Conservation (phyloP, 1,140 invertebrate genomes). For the Cotesia typhae region DNA sequence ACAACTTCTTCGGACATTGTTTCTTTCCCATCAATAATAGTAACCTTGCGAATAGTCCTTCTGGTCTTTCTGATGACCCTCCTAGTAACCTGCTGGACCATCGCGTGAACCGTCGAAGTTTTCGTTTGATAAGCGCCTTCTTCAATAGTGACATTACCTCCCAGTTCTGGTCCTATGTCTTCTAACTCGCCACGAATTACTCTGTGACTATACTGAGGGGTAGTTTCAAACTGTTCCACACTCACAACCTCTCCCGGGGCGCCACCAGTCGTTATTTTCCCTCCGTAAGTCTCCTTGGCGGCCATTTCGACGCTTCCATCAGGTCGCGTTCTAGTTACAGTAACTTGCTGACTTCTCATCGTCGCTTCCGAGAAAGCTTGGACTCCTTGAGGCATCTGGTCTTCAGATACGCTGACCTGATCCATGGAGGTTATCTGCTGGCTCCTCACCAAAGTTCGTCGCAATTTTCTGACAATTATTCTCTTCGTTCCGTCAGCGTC, state of each 20-base stretch:
- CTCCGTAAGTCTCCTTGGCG: conserved; percentile 71
- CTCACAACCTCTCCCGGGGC: conserved; percentile 69
- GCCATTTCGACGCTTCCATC: conserved; percentile 72
- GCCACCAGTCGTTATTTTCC: conserved; percentile 70
- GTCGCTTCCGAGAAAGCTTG: conserved; percentile 74
- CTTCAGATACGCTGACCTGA: conserved; percentile 59
- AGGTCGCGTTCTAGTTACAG: conserved; percentile 69
- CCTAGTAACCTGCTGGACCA: conserved; percentile 81
- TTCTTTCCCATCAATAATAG: conserved; percentile 84
- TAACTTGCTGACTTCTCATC: conserved; percentile 71
- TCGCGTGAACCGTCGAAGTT: conserved; percentile 74
- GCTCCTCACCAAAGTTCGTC: conserved; percentile 62
- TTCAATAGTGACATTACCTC: conserved; percentile 56
- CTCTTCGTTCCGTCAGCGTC: conserved; percentile 83
- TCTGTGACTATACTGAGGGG: conserved; percentile 67
- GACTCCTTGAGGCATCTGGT: conserved; percentile 57
- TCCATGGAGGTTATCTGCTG: conserved; percentile 56
- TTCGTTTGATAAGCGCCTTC: conserved; percentile 61
- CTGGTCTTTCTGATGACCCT: conserved; percentile 78
- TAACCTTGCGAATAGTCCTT: conserved; percentile 77
- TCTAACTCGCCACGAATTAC: conserved; percentile 56
- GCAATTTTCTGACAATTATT: conserved; percentile 77
- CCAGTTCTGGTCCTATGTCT: conserved; percentile 46
- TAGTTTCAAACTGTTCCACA: conserved; percentile 72
- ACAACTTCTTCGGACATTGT: conserved; percentile 82